Conservation (phyloP, 1,140 invertebrate genomes). For the Eciton burchellii region DNA sequence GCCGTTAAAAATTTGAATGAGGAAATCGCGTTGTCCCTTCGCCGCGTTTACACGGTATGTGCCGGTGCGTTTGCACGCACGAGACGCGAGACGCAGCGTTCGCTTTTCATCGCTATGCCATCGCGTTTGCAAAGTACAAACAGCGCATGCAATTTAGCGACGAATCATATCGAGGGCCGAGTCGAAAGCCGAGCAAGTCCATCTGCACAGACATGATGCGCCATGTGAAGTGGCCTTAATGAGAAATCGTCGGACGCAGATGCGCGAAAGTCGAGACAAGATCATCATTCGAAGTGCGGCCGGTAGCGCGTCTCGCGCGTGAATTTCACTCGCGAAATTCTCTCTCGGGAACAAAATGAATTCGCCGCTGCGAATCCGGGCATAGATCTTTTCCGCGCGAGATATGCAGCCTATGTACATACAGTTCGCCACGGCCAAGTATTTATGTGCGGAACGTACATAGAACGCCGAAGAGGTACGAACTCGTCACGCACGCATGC, state of each 20-base stretch:
- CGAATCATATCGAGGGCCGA: not conserved
- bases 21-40: conserved; percentile 26
- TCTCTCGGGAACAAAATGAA: not conserved
- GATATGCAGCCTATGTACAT: not conserved
- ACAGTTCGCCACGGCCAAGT: not conserved
- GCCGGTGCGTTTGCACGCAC: conserved; percentile 38
- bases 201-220: not conserved
- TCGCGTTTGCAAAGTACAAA: conserved; percentile 50
- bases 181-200: too few relatives aligned
- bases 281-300: not conserved
- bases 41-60: not conserved
- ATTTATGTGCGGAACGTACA: conserved; percentile 61
- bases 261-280: not conserved
- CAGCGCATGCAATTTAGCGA: not conserved
- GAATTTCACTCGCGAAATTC: conserved; percentile 17
- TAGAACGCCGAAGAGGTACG: conserved; percentile 60
- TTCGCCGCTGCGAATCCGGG: conserved; percentile 3
- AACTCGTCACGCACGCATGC: conserved; percentile 82
- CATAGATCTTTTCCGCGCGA: conserved; percentile 7
- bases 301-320: not conserved
- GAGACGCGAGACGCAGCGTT: conserved; percentile 54
- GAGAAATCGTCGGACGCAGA: not conserved
- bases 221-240: not conserved
- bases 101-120: conserved; percentile 77
- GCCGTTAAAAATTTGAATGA: not conserved